Conservation (phyloP, 2,888 invertebrate genomes). For the Adineta ricciae region DNA sequence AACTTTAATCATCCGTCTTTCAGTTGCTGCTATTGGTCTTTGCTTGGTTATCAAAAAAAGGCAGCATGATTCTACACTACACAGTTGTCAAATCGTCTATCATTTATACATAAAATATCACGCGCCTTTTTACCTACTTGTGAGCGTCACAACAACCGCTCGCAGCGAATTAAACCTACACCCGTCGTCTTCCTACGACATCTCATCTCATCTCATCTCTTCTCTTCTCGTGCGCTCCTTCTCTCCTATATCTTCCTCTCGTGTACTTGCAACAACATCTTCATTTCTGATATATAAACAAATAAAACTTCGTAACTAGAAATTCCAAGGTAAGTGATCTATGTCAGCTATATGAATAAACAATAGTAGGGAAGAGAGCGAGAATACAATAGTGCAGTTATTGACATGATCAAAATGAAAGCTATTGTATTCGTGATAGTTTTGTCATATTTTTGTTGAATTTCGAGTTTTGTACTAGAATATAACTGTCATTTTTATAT, state of each 20-base stretch:
- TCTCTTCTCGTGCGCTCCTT: slow-evolving; percentile 6
- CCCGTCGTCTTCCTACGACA: slow-evolving; percentile 15
- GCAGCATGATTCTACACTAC: slow-evolving; percentile 1
- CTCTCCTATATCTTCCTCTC: slow-evolving; percentile 4
- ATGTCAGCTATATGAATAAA: not conserved
- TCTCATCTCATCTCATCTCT: not conserved
- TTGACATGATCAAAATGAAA: no score
- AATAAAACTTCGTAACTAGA: not conserved
- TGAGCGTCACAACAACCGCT: not conserved
- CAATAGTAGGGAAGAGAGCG: not conserved
- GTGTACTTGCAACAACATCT: not conserved
- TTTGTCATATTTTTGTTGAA: no score
- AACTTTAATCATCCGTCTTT: not conserved
- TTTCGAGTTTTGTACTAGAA: not conserved
- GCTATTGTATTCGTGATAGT: no score
- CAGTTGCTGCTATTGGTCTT: not conserved
- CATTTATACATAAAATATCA: not conserved
- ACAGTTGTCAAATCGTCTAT: not conserved
- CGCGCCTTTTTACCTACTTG: not conserved
- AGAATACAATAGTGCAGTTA: not conserved
- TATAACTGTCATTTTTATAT: not conserved
- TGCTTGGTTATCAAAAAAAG: not conserved
- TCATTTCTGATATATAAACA: not conserved
- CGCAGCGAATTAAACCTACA: not conserved
- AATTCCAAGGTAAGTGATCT: not conserved